Evolutionary conservation across 64 coral and sea anemone genomes (phyloP), one percentile per base, ranked within the genome.

Genomic region (Dendrophyllia cribrosa): DNA sequence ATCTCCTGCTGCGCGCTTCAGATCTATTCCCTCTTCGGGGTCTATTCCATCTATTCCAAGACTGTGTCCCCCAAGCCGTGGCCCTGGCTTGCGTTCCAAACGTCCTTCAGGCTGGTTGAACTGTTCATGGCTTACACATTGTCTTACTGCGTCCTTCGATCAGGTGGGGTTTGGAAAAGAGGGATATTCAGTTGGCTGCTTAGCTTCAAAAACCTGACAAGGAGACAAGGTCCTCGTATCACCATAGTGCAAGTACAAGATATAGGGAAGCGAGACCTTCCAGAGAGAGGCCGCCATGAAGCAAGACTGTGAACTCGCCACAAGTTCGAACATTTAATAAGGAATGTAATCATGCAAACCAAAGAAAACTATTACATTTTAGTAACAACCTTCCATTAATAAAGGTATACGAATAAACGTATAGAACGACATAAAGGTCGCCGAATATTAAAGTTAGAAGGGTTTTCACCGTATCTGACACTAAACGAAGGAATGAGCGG

Each of bases 51-150:
- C 7, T 65, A 89, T 53, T 23, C 43, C 43, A 59, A 49, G 23
- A 51, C 8, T 9, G 56, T 76, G 0, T 58, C 87, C 1, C 92
- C 92, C 20, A 25, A 75, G 23, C 92, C 92, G 3, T 94, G 92
- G 92, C 92, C 92, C 2, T 94, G 92, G 92, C 72, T 59, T 47
- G 77, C 25, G 9, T 94, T 94, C 73, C 86, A 94, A 45, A 94
- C 92, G 45, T 94, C 66, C 1, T 94, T 94, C 47, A 59, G 92
- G 17, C n/a, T 94, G 16, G 87, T 94, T 3, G 92, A 94, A 34
- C 68, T 94, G 7, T 70, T 12, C 5, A 66, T 94, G 92, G 86
- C 86, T 14, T 84, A 16, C 66, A 76, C 55, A 4, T 62, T 94
- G 0, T 51, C 92, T 16, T 89, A 89, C 77, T 83, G 83, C 1